A percentile compares a stretch with the other conserved stretches of the same genome.
Evolutionary conservation across 1,140 invertebrate genomes (phyloP).

Genomic region (Drosophila dunni): DNA sequence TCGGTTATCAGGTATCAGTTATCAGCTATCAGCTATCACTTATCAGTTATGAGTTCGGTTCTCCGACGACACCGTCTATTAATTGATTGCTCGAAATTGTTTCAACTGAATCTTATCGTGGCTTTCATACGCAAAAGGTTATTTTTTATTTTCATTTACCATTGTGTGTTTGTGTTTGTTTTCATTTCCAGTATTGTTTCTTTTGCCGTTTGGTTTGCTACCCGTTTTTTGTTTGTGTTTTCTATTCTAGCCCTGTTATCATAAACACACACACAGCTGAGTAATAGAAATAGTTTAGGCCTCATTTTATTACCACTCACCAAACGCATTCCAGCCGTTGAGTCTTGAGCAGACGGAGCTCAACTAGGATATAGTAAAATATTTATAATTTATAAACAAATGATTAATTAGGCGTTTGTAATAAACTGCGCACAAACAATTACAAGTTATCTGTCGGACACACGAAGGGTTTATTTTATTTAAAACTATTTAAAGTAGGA

Average conservation of each 20-base stretch:
- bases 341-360: background rate
- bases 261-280: background rate
- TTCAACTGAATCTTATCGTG: slow-evolving; percentile 47
- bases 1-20: slow-evolving; percentile 3
- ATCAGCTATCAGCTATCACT: background rate
- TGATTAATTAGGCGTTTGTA: background rate
- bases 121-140: slow-evolving; percentile 57
- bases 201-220: slow-evolving; percentile 1
- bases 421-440: background rate
- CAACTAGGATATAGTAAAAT: slow-evolving; percentile 2
- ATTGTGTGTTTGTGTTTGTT: slow-evolving; percentile 38
- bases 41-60: slow-evolving; percentile 3
- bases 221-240: background rate
- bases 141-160: slow-evolving; percentile 54
- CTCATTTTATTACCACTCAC: slow-evolving; percentile 3
- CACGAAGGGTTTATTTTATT: background rate
- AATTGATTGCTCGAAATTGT: slow-evolving; percentile 77
- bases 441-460: background rate
- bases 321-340: background rate
- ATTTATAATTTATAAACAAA: background rate
- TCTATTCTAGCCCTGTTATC: background rate
- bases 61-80: slow-evolving; percentile 49
- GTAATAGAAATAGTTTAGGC: slow-evolving; percentile 1
- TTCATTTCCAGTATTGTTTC: slow-evolving; percentile 45
- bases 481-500: no score